Conservation (phyloP, 30 jellyfish, hydroid and myxozoan species). For the Aurelia aurita region DNA sequence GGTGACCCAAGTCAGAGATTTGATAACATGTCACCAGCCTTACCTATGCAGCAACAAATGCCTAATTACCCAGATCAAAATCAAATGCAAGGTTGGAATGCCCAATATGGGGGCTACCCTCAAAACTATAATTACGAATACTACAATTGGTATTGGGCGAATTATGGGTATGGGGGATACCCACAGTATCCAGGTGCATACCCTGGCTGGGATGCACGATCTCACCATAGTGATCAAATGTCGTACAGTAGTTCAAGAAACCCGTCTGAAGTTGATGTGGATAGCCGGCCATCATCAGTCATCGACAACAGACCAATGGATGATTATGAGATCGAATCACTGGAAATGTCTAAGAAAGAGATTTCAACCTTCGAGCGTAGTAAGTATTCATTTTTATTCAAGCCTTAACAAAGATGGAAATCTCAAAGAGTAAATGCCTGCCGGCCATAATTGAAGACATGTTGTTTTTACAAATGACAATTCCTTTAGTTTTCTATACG, state of each 20-base stretch:
- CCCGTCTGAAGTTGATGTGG: slow-evolving; percentile 68
- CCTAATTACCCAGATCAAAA: slow-evolving; percentile 17
- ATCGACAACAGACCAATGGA: slow-evolving; percentile 48
- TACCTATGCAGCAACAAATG: slow-evolving; percentile 37
- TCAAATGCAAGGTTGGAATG: slow-evolving; percentile 44
- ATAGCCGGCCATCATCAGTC: slow-evolving; percentile 84
- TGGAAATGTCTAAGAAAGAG: slow-evolving; percentile 45
- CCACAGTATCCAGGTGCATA: slow-evolving; percentile 20
- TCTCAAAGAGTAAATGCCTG: too few species aligned
- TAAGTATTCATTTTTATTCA: not conserved
- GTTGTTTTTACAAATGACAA: too few species aligned
- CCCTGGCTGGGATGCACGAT: slow-evolving; percentile 68
- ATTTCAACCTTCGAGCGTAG: slow-evolving; percentile 49
- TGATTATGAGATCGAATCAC: slow-evolving; percentile 46
- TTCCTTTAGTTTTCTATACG: too few species aligned
- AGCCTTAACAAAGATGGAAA: too few species aligned
- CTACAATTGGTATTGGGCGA: slow-evolving; percentile 72
- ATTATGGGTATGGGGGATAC: slow-evolving; percentile 59
- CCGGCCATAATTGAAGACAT: too few species aligned
- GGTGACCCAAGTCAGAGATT: slow-evolving; percentile 21
- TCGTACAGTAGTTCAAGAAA: slow-evolving; percentile 69
- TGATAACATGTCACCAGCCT: slow-evolving; percentile 44
- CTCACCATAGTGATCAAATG: slow-evolving; percentile 64
- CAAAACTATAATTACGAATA: slow-evolving; percentile 64
- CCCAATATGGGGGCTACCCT: slow-evolving; percentile 41